Base-by-base conservation (phyloP, 2,888 invertebrate genomes). In the Nowickia ferox region DNA sequence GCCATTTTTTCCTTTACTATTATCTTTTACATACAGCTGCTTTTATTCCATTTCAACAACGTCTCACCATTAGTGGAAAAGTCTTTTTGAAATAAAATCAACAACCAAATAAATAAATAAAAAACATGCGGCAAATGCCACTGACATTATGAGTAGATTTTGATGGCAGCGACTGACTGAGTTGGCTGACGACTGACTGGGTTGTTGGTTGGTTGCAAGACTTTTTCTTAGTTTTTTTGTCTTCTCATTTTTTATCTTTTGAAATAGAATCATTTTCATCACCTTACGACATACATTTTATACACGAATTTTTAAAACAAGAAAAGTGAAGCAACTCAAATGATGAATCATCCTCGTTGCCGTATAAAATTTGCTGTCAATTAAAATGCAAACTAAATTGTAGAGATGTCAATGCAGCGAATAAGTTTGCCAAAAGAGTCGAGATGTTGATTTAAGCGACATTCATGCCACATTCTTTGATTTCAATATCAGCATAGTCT, bases 211-310 rank as follows among this genome's bases (percentile, higher is more conserved):
- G 77, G 59, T 22, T 59, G 80, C 59, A 74, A 66, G 17, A 74
- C 22, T 66, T 71, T 78, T 71, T 78, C 42, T 1, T 61, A 19
- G 22, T 61, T n/a, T 55, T 46, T 17, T 10, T 30, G 48, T 17
- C 53, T 19, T 17, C 10, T 71, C 4, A n/a, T 75, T 42, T 42
- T 38, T 68, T 81, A 77, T 82, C 81, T 78, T 78, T 78, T 78
- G 78, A 75, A 82, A 82, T 75, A 78, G 74, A 85, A 85, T 79
- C 85, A 65, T 82, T 76, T 71, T 71, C 71, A 83, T 82, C 82
- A 85, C 85, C 85, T 85, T 65, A 75, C 82, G 85, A 75, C 82
- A 82, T 19, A 85, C 75, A 84, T 85, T 85, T 71, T 66, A 40
- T 53, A 17, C 38, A 69, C 57, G 57, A 76, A 59, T 44, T 30